Conservation (phyloP, 2,888 invertebrate species). For the Brenthis daphne region DNA sequence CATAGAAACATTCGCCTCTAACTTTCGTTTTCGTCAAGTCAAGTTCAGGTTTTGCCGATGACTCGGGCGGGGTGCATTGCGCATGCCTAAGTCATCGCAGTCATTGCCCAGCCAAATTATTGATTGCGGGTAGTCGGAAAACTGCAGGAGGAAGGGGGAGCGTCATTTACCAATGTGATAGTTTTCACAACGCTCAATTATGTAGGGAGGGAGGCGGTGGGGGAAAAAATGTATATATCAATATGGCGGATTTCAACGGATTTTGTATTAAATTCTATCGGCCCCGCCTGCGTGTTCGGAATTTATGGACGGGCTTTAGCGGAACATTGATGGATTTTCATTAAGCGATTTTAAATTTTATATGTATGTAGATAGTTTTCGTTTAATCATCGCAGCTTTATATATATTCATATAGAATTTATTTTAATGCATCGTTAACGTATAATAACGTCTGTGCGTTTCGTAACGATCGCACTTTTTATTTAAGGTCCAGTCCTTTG, state of each 20-base stretch:
- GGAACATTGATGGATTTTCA: conserved; percentile 57
- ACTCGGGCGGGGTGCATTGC: conserved; percentile 58
- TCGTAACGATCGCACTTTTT: conserved; percentile 18
- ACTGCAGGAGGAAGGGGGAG: conserved; percentile 59
- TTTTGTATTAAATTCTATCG: conserved; percentile 78
- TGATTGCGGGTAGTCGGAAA: conserved; percentile 81
- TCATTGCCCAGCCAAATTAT: conserved; percentile 82
- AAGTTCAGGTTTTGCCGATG: conserved; percentile 80
- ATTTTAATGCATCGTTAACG: conserved; percentile 28
- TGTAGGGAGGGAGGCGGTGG: conserved; percentile 63
- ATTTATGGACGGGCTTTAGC: conserved; percentile 61
- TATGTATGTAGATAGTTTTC: conserved; percentile 36
- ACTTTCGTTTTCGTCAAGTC: conserved; percentile 82
- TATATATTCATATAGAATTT: conserved; percentile 18
- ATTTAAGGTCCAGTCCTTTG: conserved; percentile 7
- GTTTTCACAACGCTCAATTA: conserved; percentile 81
- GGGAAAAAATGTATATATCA: conserved; percentile 73
- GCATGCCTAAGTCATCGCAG: conserved; percentile 80
- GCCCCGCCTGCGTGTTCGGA: conserved; percentile 61
- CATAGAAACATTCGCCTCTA: conserved; percentile 75
- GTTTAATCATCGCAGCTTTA: conserved; percentile 30
- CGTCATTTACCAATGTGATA: conserved; percentile 78
- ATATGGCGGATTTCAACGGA: conserved; percentile 71
- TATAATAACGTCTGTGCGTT: conserved; percentile 35
- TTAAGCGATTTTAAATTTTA: conserved; percentile 47